A percentile compares a stretch with the other conserved stretches of the same genome.
phyloP scores from a whole-genome alignment of 1,140 invertebrate genomes.

The Glossosoma conforme region DNA sequence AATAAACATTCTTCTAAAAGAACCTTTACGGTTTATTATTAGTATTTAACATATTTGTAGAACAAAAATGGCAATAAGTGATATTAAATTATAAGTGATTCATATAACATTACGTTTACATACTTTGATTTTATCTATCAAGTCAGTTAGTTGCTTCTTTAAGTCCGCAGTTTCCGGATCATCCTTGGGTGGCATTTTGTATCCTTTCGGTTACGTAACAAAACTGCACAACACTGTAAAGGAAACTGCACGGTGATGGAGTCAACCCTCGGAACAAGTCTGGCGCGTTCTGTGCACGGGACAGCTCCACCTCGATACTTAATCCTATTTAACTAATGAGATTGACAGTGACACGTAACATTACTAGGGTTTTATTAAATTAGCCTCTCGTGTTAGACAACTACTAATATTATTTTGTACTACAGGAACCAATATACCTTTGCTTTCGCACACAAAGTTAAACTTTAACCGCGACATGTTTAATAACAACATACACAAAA shows the following conservation, averaged over 20 bases:
- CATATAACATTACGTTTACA: slow-evolving; percentile 7
- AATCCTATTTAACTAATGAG: slow-evolving; percentile 30
- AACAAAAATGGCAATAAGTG: too few species aligned
- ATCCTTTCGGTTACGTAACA: slow-evolving; percentile 39
- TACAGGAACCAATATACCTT: too few species aligned
- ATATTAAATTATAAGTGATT: background rate
- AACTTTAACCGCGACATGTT: too few species aligned
- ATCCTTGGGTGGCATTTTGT: slow-evolving; percentile 57
- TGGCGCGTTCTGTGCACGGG: slow-evolving; percentile 3
- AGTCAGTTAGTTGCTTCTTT: slow-evolving; percentile 72
- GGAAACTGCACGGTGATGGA: background rate
- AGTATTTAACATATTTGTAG: too few species aligned
- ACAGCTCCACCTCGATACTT: background rate
- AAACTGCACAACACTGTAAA: background rate
- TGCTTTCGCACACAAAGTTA: too few species aligned
- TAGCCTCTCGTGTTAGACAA: slow-evolving; percentile 13
- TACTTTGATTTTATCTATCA: slow-evolving; percentile 69
- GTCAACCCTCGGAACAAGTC: background rate
- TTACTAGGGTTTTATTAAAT: slow-evolving; percentile 31
- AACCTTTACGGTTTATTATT: background rate
- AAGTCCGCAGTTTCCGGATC: slow-evolving; percentile 71
- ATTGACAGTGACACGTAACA: slow-evolving; percentile 10
- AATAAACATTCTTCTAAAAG: background rate
- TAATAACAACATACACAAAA: too few species aligned
- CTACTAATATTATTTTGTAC: too few species aligned